phyloP scores from a whole-genome alignment of 1,140 invertebrate genomes.

The Drusus annulatus region DNA sequence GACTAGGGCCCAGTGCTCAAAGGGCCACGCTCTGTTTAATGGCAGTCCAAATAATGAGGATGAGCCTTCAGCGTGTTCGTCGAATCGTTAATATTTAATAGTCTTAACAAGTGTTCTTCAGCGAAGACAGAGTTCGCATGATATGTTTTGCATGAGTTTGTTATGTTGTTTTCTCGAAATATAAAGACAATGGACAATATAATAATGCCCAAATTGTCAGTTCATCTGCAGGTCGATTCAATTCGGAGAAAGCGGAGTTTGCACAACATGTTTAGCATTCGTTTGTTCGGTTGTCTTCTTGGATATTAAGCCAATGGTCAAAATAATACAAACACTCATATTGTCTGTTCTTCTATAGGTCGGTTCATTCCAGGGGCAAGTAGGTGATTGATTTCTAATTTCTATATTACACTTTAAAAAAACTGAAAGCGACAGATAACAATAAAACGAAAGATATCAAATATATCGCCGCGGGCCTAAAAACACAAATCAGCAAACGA shows the following conservation, averaged over 20 bases:
- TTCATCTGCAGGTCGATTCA: no score
- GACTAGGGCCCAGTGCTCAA: not conserved
- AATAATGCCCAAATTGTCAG: not conserved
- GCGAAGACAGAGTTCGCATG: not conserved
- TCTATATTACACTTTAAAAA: no score
- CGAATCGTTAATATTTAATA: slow-evolving; percentile 8
- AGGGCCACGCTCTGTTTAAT: not conserved
- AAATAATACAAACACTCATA: no score
- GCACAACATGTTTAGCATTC: not conserved
- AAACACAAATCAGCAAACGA: no score
- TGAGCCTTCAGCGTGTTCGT: not conserved
- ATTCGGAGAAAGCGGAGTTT: not conserved
- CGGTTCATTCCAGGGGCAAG: no score
- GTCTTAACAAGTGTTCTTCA: not conserved
- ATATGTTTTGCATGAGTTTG: not conserved
- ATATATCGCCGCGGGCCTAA: no score
- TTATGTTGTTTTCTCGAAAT: not conserved
- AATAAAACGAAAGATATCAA: no score
- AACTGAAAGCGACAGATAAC: no score
- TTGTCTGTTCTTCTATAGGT: no score
- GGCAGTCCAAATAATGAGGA: slow-evolving; percentile 19
- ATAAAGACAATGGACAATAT: not conserved
- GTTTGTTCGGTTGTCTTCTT: not conserved
- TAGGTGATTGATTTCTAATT: no score
- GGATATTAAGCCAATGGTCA: no score